Evolutionary conservation across 2,797 vertebrate genomes (phyloP), one percentile per base, ranked within the genome.

Genomic region (Lagocephalus sceleratus): DNA sequence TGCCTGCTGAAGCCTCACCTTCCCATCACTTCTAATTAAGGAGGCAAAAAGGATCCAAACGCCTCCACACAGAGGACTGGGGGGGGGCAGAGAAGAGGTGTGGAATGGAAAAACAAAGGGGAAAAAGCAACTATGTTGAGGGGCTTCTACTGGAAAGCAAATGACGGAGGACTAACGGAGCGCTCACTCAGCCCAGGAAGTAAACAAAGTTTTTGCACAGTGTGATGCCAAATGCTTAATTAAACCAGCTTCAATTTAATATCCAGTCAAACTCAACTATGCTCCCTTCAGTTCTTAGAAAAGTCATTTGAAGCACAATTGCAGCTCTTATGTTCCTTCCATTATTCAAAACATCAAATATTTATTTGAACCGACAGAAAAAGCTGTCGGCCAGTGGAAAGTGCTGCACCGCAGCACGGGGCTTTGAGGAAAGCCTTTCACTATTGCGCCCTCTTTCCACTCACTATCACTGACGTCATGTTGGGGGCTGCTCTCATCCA

Each of bases 11-110:
- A 87, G 84, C 82, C 78, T 85, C 85, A 84, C 82, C 66, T 82
- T 81, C 82, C 83, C 79, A 85, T 88, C 84, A 83, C 82, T 84
- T 84, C 80, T 85, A 86, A 88, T 89, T 86, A 88, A 70, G 73
- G 65, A 81, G 75, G 66, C 61, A 76, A 78, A 20, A 60, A 73
- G 71, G 71, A 81, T 76, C 72, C 69, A 57, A 76, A 72, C 26
- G 62, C 70, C 71, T 81, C 66, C 54, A 54, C 51, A 58, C 61
- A 71, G 54, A 69, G 54, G 56, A 22, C 57, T 59, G 60, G 65
- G 26, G 49, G 19, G 60, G 49, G 42, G 35, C 40, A 41, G 43
- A 21, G 41, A 35, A 61, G 62, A 50, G 47, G 65, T 55, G 68
- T 50, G 25, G 48, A 57, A 53, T 47, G 39, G 39, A 14, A 8